Base-by-base conservation (phyloP, 1,140 invertebrate genomes). In the Protaetia brevitarsis region DNA sequence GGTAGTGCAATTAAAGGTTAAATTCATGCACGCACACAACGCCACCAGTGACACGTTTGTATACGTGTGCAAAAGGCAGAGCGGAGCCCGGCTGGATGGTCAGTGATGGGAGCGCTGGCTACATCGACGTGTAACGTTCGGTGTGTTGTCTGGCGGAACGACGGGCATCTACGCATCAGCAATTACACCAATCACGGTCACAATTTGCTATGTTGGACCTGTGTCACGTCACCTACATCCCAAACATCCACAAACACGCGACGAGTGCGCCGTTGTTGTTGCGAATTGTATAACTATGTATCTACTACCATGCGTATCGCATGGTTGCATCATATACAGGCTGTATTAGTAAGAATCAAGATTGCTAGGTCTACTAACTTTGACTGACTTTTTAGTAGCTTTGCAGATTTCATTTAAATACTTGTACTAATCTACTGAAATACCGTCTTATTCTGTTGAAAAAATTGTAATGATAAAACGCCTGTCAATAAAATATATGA, bases 201-300 rank as follows among this genome's bases (percentile, higher is more conserved):
- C 57, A 59, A 59, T 59, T 59, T 59, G 57, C 57, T 59, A 59
- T 59, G 57, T 59, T 59, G 57, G 57, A 27, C 57, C 57, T 59
- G 26, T 59, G 57, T 59, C 57, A 59, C 27, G 57, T 59, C 57
- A 59, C 57, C 57, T 59, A 59, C 57, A 59, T 59, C 57, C 23
- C 57, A 28, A 59, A 59, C 27, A 59, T 59, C 57, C 57, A 59
- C 57, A 59, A 59, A 59, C 23, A 59, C 11, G 57, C 57, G 30
- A 59, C 57, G 11, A 16, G 41, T n/a, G 26, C 41, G 26, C 41
- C 21, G 26, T 51, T 19, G 41, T 23, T 23, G 41, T 7, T 23
- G 16, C 41, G 41, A 51, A 23, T 23, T 51, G 41, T 23, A 51
- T 51, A 7, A 6, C 41, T 51, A 19, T 19, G 10, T 21, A 23